A percentile compares a stretch with the other conserved stretches of the same genome.
These are phyloP conservation scores for Achatina immaculata DNA, from an alignment of 1,140 invertebrate genomes.

Conservation along the genomic window DNA sequence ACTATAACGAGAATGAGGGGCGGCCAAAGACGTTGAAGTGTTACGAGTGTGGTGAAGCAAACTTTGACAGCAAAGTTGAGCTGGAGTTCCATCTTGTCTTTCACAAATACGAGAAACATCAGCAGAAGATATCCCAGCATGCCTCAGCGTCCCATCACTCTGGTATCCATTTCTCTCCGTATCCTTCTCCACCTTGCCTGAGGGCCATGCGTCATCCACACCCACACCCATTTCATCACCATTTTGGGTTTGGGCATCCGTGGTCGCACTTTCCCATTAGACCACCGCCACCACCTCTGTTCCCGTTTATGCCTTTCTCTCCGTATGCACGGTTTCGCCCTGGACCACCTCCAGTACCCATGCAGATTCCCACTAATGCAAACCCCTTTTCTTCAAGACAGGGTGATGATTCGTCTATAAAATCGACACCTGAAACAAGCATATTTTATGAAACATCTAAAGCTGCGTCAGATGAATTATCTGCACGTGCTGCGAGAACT, in stretches of 20 bases:
- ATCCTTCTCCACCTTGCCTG: slow-evolving; percentile 3
- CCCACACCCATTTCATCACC: background rate
- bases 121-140: background rate
- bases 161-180: slow-evolving; percentile 8
- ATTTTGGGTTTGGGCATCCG: background rate
- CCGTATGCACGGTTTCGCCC: background rate
- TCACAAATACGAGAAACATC: slow-evolving; percentile 33
- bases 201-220: background rate
- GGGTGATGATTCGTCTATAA: background rate
- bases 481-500: background rate
- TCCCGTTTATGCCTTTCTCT: background rate
- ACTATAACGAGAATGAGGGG: slow-evolving; percentile 19
- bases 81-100: slow-evolving; percentile 25
- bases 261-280: background rate
- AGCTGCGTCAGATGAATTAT: background rate
- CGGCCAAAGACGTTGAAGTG: slow-evolving; percentile 10
- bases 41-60: slow-evolving; percentile 7
- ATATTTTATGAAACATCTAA: background rate
- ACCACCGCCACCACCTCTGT: slow-evolving; percentile 12
- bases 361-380: background rate
- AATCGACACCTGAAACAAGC: background rate
- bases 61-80: slow-evolving; percentile 31
- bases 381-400: background rate
- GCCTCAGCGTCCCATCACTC: background rate
- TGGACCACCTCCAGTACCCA: background rate